Evolutionary conservation across 2,888 invertebrate species (phyloP).

Genomic region (Zonitis immaculata): DNA sequence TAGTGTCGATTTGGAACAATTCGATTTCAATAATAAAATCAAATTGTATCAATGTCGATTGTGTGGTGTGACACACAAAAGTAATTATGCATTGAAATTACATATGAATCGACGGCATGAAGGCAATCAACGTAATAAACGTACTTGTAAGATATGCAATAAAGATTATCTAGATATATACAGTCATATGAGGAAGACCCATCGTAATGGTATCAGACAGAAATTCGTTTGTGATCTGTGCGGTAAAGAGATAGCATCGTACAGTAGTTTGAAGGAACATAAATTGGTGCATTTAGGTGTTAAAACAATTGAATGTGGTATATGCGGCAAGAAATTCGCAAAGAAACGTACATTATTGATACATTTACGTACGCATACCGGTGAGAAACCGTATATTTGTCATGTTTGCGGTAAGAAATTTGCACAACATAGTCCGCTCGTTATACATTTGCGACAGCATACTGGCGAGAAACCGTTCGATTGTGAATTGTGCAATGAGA

Average conservation of each 20-base stretch:
- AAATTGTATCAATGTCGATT: slow-evolving; percentile 31
- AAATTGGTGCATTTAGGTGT: slow-evolving; percentile 41
- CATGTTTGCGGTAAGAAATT: slow-evolving; percentile 34
- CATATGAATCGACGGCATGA: slow-evolving; percentile 27
- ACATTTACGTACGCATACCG: too few species aligned
- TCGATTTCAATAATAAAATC: too few species aligned
- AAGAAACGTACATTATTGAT: slow-evolving; percentile 39
- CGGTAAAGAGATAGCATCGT: slow-evolving; percentile 50
- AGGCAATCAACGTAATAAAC: slow-evolving; percentile 33
- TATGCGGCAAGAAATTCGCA: slow-evolving; percentile 53
- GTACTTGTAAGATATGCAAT: slow-evolving; percentile 31
- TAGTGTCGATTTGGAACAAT: too few species aligned
- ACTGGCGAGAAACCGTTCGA: too few species aligned
- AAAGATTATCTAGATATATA: slow-evolving; percentile 30
- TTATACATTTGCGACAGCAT: slow-evolving; percentile 52
- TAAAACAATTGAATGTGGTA: slow-evolving; percentile 43
- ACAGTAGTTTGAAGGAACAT: slow-evolving; percentile 28
- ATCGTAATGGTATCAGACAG: slow-evolving; percentile 7
- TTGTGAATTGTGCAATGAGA: slow-evolving; percentile 13
- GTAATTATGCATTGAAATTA: slow-evolving; percentile 32
- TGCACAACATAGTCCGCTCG: slow-evolving; percentile 41
- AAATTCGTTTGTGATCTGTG: slow-evolving; percentile 28
- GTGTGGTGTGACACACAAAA: slow-evolving; percentile 31
- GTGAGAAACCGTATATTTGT: slow-evolving; percentile 43
- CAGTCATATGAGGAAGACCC: neutral